Conservation (phyloP, 2,888 invertebrate species). For the Noctua pronuba region DNA sequence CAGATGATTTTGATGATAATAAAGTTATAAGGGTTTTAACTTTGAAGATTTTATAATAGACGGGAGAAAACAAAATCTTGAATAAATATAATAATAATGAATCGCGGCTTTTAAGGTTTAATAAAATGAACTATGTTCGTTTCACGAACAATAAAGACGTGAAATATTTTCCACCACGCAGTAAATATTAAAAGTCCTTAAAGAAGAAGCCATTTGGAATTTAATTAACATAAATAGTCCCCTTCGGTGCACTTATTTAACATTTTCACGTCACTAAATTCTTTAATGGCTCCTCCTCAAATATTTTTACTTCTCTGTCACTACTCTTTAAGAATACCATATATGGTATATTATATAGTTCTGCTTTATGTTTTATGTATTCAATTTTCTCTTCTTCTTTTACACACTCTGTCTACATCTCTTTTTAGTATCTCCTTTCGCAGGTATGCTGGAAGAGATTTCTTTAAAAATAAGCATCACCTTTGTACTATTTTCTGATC, state of each 20-base stretch:
- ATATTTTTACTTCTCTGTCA: slow-evolving; percentile 33
- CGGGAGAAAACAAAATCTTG: neutral
- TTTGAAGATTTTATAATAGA: neutral
- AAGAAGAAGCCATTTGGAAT: slow-evolving; percentile 40
- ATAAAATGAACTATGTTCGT: too few relatives aligned
- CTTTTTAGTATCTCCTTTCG: too few relatives aligned
- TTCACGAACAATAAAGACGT: neutral
- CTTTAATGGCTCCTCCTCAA: slow-evolving; percentile 30
- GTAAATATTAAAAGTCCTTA: slow-evolving; percentile 29
- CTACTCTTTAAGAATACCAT: too few relatives aligned
- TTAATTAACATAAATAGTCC: slow-evolving; percentile 56
- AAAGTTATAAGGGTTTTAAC: neutral
- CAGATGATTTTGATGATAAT: neutral
- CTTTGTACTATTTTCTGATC: too few relatives aligned
- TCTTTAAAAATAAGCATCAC: too few relatives aligned
- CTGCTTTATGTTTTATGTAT: too few relatives aligned
- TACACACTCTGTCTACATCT: too few relatives aligned
- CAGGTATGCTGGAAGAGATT: too few relatives aligned
- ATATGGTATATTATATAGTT: too few relatives aligned
- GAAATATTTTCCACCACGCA: neutral
- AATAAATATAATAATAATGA: neutral
- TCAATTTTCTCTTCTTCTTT: too few relatives aligned
- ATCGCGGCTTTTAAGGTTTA: neutral
- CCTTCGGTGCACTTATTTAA: slow-evolving; percentile 48
- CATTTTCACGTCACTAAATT: slow-evolving; percentile 44